Evolutionary conservation across 2,113 vertebrate genomes (phyloP), one percentile per base, ranked within the genome.

Genomic region (Arizona elegans): DNA sequence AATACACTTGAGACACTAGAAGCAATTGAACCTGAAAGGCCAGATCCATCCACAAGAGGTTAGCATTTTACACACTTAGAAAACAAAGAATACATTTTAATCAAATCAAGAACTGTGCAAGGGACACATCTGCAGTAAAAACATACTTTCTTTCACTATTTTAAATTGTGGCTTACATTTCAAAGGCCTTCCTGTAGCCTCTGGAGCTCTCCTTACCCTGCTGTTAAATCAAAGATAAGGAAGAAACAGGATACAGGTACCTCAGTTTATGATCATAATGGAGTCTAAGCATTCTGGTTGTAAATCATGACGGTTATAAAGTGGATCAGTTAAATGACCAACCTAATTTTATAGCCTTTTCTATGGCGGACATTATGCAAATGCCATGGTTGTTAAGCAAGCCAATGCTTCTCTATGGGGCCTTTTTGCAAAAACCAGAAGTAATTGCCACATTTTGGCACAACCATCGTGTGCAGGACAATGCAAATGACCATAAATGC

Each of bases 1-100:
- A 94, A 33, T 88, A 95, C 43, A 95, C 47, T 96, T 91, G 70
- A 92, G 93, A 95, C 47, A 94, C 59, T 19, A 53, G 89, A 91
- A 87, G 17, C 21, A 92, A 90, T 29, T n/a, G 1, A 12, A 92
- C 65, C 17, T 87, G 0, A 93, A 90, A 93, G 38, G 8, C 17
- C 13, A 90, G n/a, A 59, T 52, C 29, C 87, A 75, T 47, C 19
- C 88, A 85, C 43, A 53, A 6, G 17, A 52, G 24, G 29, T 26
- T 3, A 19, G 38, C 59, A 56, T 89, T 59, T 38, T 38, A 54
- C 7, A 17, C 13, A 86, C 81, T 81, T n/a, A 38, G 43, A 90
- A 86, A 85, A 58, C 62, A 87, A 33, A 33, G 23, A 21, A 87
- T 19, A 59, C 19, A 87, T 33, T n/a, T 53, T 62, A 92, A 19